phyloP scores from a whole-genome alignment of 2,888 invertebrate species.

The Andrena bucephala region DNA sequence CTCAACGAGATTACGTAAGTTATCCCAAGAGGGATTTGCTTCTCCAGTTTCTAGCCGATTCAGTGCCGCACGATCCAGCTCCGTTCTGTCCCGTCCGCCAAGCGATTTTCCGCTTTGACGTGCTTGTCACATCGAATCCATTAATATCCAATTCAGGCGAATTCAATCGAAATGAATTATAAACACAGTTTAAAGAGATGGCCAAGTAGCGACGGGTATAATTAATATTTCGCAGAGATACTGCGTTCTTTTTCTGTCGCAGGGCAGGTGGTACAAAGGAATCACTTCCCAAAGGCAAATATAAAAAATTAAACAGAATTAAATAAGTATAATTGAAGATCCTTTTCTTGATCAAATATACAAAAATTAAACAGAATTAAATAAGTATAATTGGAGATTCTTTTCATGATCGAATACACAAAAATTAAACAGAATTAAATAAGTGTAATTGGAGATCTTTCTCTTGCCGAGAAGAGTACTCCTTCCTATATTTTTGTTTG shows the following conservation, averaged over 20 bases:
- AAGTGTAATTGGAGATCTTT: no score
- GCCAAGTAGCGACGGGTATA: background rate
- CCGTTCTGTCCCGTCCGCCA: constrained; percentile 1
- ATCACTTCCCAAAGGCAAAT: no score
- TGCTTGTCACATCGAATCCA: constrained; percentile 8
- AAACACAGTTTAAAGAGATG: constrained; percentile 1
- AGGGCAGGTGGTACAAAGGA: no score
- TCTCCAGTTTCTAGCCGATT: constrained; percentile 5
- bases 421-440: no score
- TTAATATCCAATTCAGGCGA: constrained; percentile 7
- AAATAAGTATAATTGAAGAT: no score
- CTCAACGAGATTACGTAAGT: constrained; percentile 35
- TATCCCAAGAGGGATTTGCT: constrained; percentile 8
- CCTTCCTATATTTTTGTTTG: background rate
- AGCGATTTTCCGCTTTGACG: constrained; percentile 7
- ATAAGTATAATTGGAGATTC: no score
- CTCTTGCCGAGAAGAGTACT: no score
- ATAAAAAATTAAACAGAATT: no score
- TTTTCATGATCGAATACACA: no score
- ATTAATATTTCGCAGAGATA: background rate
- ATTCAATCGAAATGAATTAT: constrained; percentile 27
- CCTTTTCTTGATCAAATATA: no score
- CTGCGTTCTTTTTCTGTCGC: background rate
- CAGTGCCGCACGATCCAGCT: background rate
- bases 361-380: no score